Evolutionary conservation across 1,140 invertebrate species (phyloP).

Genomic region (Bombus picipes): DNA sequence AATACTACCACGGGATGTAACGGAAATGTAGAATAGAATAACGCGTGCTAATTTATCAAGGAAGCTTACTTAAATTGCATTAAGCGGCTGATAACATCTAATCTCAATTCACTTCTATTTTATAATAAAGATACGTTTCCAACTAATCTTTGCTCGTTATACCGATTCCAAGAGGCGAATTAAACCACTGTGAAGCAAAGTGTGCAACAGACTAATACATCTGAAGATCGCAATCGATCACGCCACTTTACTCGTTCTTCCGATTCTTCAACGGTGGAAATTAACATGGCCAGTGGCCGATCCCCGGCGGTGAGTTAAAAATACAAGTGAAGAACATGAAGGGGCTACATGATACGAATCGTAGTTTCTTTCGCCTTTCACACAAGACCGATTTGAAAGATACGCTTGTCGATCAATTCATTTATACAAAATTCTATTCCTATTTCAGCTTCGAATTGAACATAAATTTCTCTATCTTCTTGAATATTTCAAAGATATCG

Average conservation of each 20-base stretch:
- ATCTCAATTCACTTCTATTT: not conserved
- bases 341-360: not conserved
- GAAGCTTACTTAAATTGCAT: not conserved
- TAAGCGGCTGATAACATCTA: not conserved
- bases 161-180: not conserved
- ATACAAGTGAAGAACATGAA: not conserved
- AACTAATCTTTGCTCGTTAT: not conserved
- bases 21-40: not conserved
- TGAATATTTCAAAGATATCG: not conserved
- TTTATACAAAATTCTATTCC: not conserved
- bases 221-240: not conserved
- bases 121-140: not conserved
- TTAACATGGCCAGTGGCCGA: not conserved
- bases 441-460: not conserved
- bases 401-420: too few species aligned
- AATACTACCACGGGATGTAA: not conserved
- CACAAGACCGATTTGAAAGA: too few species aligned
- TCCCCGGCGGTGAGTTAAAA: not conserved
- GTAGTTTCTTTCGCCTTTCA: not conserved
- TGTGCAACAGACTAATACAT: not conserved
- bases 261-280: not conserved
- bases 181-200: not conserved
- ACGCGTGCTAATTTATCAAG: not conserved
- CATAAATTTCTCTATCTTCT: accelerated
- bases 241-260: not conserved